Conservation (phyloP, 2,797 vertebrate species). For the Coranthus polyacanthus region DNA sequence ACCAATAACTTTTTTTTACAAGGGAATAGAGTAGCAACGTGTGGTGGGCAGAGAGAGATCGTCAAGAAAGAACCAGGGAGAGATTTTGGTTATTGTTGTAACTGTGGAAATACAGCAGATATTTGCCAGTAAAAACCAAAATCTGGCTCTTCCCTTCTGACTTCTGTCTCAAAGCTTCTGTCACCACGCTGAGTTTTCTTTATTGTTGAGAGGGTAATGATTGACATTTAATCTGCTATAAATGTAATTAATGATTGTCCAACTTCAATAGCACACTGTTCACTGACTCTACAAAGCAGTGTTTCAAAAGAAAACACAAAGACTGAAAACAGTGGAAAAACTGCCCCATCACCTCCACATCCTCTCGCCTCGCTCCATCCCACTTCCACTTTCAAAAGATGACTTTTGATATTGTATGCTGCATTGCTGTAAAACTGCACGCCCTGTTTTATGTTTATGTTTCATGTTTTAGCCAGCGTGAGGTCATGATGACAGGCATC, state of each 20-base stretch:
- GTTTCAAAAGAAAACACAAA: constrained; percentile 23
- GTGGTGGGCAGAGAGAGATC: constrained; percentile 60
- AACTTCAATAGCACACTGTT: constrained; percentile 23
- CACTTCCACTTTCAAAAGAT: constrained; percentile 43
- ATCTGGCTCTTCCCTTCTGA: constrained; percentile 57
- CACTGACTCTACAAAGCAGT: constrained; percentile 21
- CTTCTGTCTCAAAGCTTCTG: constrained; percentile 39
- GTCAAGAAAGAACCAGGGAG: constrained; percentile 50
- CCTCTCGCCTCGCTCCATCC: constrained; percentile 32
- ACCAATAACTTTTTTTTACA: constrained; percentile 72
- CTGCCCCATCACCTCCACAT: constrained; percentile 58
- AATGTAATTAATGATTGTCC: constrained; percentile 40
- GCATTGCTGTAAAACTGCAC: constrained; percentile 4
- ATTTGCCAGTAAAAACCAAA: constrained; percentile 61
- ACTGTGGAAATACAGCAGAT: constrained; percentile 46
- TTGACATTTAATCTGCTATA: constrained; percentile 9
- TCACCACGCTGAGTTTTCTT: constrained; percentile 51
- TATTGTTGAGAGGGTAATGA: constrained; percentile 57
- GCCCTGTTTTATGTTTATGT: constrained; percentile 12
- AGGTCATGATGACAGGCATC: constrained; percentile 27
- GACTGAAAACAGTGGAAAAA: constrained; percentile 19
- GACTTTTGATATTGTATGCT: constrained; percentile 7
- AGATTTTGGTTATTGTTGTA: constrained; percentile 60
- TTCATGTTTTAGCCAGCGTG: constrained; percentile 29
- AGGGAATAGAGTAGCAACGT: constrained; percentile 73